These are phyloP conservation scores for Ormyrus nitidulus DNA, from an alignment of 2,888 invertebrate species.

Conservation along the genomic window DNA sequence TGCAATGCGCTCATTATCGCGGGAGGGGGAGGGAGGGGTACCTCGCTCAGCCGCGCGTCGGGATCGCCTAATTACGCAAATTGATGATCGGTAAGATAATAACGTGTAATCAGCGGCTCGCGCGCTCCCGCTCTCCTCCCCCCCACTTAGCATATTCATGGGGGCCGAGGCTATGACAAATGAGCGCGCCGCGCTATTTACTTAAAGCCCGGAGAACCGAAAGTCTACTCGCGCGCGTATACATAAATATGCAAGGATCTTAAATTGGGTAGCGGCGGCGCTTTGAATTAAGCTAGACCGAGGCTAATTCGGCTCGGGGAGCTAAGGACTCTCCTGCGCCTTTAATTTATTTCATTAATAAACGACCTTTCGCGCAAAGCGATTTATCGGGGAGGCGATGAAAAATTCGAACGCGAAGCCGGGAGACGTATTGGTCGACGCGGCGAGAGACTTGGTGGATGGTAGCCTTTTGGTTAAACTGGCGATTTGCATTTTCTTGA, in stretches of 20 bases:
- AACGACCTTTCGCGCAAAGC: constrained; percentile 15
- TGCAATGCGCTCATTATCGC: constrained; percentile 41
- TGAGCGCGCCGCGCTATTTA: constrained; percentile 49
- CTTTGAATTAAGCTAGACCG: constrained; percentile 40
- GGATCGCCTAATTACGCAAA: constrained; percentile 56
- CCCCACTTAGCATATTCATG: constrained; percentile 53
- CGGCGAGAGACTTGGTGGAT: neutral
- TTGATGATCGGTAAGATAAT: constrained; percentile 55
- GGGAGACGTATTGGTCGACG: constrained; percentile 2
- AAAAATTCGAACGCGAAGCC: constrained; percentile 1
- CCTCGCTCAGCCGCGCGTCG: constrained; percentile 18
- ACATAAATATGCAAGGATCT: constrained; percentile 49
- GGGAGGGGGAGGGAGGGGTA: neutral
- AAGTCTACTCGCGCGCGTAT: constrained; percentile 11
- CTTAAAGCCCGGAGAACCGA: constrained; percentile 22
- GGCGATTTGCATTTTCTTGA: constrained; percentile 36
- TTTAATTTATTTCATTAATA: constrained; percentile 37
- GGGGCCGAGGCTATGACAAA: constrained; percentile 49
- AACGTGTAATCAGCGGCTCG: constrained; percentile 51
- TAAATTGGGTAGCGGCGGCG: constrained; percentile 40
- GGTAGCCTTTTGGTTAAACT: constrained; percentile 8
- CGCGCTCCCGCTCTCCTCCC: neutral
- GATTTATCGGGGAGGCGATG: neutral
- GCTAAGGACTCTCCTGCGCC: no score
- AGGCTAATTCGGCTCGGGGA: neutral